Conservation (phyloP, 2,888 invertebrate species). For the Lepidochrysops patricia region DNA sequence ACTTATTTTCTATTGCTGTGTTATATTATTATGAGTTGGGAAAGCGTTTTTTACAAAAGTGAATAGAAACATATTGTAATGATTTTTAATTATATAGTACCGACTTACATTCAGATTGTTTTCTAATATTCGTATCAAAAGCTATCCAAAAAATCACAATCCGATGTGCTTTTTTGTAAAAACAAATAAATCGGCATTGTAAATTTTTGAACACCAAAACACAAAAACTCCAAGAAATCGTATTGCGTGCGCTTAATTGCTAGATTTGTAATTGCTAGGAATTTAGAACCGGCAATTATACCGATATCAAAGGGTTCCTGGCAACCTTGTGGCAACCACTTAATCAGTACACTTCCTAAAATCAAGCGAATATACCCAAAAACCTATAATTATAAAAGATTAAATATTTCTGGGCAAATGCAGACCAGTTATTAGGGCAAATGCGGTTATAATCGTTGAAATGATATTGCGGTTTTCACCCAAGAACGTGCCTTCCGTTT, state of each 20-base stretch:
- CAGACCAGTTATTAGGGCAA: conserved; percentile 59
- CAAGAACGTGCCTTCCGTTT: conserved; percentile 54
- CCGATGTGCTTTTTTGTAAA: background rate
- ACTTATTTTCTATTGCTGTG: no score
- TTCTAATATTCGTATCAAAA: background rate
- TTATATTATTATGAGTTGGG: no score
- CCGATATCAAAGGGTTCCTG: conserved; percentile 37
- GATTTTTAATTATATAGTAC: no score
- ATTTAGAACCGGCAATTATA: conserved; percentile 40
- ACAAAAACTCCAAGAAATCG: background rate
- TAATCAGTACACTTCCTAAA: conserved; percentile 35
- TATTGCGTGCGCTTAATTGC: conserved; percentile 12
- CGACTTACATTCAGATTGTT: no score
- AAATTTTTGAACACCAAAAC: background rate
- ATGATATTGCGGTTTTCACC: conserved; percentile 40
- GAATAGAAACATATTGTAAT: background rate
- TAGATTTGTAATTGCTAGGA: conserved; percentile 26
- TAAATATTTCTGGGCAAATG: conserved; percentile 58
- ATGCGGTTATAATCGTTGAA: conserved; percentile 68
- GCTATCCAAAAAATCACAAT: background rate
- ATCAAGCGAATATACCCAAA: conserved; percentile 53
- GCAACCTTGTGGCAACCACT: conserved; percentile 44
- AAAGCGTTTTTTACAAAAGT: background rate
- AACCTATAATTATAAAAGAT: conserved; percentile 69
- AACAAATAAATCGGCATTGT: background rate